Base-by-base conservation (phyloP, 2,888 invertebrate genomes). In the Alsophila aescularia region DNA sequence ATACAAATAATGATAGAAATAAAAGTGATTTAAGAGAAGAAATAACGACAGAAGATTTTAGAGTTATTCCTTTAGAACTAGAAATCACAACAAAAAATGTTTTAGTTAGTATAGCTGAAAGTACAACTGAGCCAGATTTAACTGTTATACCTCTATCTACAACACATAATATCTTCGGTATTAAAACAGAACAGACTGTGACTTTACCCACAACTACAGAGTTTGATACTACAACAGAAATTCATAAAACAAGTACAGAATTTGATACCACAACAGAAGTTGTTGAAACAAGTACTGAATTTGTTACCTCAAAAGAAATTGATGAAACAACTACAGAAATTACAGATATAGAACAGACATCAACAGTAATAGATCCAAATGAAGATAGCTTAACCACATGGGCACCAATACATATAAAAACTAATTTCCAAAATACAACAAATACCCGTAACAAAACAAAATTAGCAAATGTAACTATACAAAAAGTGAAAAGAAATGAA, bases 61-160 rank as follows among this genome's bases (percentile, higher is more conserved):
- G 81, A 69, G 85, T 87, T 16, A 85, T 91, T 71, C 90, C 90
- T 15, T 61, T 90, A 78, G 90, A 91, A 75, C 69, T 90, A 57
- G 42, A 86, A 57, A 87, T 84, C 70, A 91, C 90, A 66, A 90
- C 90, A 29, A 83, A 86, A 63, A 79, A 81, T 72, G 59, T 63
- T 56, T 54, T 79, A 56, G 36, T 72, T 43, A 85, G 79, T 70
- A 69, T 83, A 42, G 42, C 77, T 32, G 88, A 90, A 47, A 89
- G 83, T 64, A 88, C 86, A 31, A 75, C 79, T 24, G 85, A 85
- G 58, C 70, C 70, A 8, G 87, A 90, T 69, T 72, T 90, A 48
- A 85, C 87, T 16, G 90, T 91, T 0, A 88, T 91, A 52, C 90
- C 90, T 10, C 49, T 91, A 15, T 70, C 79, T 18, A 84, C 82